These are phyloP conservation scores for Rhadina sibilatrix DNA, from an alignment of 2,113 vertebrate species.

Conservation along the genomic window DNA sequence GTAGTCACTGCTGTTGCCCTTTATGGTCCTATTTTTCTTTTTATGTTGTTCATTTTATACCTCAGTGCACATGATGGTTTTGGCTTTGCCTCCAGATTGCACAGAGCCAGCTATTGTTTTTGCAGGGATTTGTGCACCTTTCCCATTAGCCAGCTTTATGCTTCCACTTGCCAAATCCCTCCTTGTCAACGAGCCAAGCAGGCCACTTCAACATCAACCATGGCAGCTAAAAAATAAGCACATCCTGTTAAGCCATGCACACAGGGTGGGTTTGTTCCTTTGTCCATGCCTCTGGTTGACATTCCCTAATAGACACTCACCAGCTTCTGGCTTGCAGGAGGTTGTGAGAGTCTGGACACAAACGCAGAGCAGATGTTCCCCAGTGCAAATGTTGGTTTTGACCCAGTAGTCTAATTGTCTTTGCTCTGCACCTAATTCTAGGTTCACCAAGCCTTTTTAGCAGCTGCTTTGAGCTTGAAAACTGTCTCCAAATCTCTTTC, in stretches of 20 bases:
- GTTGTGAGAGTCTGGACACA: background rate
- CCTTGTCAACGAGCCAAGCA: background rate
- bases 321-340: background rate
- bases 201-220: background rate
- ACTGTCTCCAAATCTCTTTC: background rate
- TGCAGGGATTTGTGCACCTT: background rate
- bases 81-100: background rate
- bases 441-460: background rate
- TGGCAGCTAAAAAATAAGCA: background rate
- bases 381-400: background rate
- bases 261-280: background rate
- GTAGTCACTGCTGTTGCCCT: background rate
- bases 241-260: background rate
- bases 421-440: background rate
- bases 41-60: slow-evolving; percentile 8
- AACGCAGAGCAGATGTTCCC: background rate
- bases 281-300: background rate
- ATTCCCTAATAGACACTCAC: background rate
- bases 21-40: background rate
- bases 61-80: background rate
- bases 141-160: background rate
- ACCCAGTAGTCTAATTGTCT: background rate
- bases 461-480: background rate
- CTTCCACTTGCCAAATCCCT: background rate
- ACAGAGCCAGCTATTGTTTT: background rate